These are phyloP conservation scores for Aplocera efformata DNA, from an alignment of 2,888 invertebrate genomes.

Conservation along the genomic window DNA sequence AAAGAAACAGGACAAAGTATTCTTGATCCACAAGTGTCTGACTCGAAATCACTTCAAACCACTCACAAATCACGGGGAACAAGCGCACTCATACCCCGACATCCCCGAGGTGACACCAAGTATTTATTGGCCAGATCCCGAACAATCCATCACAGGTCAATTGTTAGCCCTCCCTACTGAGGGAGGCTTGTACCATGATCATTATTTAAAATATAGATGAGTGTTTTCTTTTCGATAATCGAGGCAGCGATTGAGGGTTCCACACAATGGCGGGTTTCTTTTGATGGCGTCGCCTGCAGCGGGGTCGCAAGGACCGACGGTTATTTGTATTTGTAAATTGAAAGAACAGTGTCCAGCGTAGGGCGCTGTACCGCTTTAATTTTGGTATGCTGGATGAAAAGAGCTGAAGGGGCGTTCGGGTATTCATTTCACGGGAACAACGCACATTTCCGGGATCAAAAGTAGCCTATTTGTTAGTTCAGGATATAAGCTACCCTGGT, in stretches of 20 bases:
- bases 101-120: constrained; percentile 53
- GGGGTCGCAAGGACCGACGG: constrained; percentile 53
- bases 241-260: constrained; percentile 74
- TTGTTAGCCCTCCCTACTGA: constrained; percentile 47
- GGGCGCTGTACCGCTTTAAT: constrained; percentile 33
- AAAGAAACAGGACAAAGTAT: too few species aligned
- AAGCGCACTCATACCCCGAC: constrained; percentile 15
- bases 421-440: too few species aligned
- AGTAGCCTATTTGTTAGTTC: too few species aligned
- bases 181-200: constrained; percentile 56
- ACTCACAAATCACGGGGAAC: constrained; percentile 18
- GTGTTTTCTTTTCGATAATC: constrained; percentile 80
- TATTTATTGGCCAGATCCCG: constrained; percentile 61
- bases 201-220: constrained; percentile 81
- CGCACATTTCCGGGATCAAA: too few species aligned
- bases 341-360: constrained; percentile 67
- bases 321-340: constrained; percentile 79
- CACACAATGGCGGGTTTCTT: constrained; percentile 63
- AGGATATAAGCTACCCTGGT: too few species aligned
- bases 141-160: constrained; percentile 70
- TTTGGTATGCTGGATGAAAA: constrained; percentile 27
- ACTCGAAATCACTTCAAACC: constrained; percentile 5
- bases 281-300: constrained; percentile 66
- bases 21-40: constrained; percentile 7
- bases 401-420: not conserved